Conservation (phyloP, 1,140 invertebrate species). For the Phocides pigmalion region DNA sequence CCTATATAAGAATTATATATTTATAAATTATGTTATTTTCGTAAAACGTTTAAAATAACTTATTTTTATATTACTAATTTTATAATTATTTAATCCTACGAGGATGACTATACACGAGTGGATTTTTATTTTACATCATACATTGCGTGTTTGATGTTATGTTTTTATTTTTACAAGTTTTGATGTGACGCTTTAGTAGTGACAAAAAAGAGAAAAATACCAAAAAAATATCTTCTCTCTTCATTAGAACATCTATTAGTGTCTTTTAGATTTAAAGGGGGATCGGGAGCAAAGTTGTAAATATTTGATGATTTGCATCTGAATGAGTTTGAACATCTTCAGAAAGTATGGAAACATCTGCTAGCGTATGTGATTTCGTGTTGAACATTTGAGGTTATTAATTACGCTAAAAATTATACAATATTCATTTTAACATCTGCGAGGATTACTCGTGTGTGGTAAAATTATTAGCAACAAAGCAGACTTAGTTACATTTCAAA, state of each 20-base stretch:
- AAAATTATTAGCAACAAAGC: too few relatives aligned
- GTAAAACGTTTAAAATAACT: slow-evolving; percentile 27
- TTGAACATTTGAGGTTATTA: not conserved
- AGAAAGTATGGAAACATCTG: not conserved
- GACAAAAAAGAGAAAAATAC: slow-evolving; percentile 29
- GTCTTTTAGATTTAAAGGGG: slow-evolving; percentile 2
- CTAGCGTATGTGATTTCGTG: not conserved
- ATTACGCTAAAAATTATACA: too few relatives aligned
- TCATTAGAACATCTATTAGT: slow-evolving; percentile 25
- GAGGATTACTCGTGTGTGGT: too few relatives aligned
- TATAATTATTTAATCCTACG: slow-evolving; percentile 12
- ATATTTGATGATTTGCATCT: not conserved
- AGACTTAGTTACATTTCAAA: too few relatives aligned
- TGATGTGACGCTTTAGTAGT: slow-evolving; percentile 32
- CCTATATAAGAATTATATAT: slow-evolving; percentile 24
- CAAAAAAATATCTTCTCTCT: slow-evolving; percentile 27
- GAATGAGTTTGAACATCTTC: not conserved
- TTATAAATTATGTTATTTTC: slow-evolving; percentile 32
- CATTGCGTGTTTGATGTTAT: slow-evolving; percentile 23
- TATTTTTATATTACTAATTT: slow-evolving; percentile 29
- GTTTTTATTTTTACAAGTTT: slow-evolving; percentile 23
- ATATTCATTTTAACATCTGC: too few relatives aligned
- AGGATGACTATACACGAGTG: slow-evolving; percentile 16
- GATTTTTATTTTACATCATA: slow-evolving; percentile 18
- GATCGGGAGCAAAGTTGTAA: slow-evolving; percentile 4